Percentiles rank a stretch among this genome's conserved stretches.
Evolutionary conservation across 2,797 vertebrate species (phyloP).

Genomic region (Pristis pectinata): DNA sequence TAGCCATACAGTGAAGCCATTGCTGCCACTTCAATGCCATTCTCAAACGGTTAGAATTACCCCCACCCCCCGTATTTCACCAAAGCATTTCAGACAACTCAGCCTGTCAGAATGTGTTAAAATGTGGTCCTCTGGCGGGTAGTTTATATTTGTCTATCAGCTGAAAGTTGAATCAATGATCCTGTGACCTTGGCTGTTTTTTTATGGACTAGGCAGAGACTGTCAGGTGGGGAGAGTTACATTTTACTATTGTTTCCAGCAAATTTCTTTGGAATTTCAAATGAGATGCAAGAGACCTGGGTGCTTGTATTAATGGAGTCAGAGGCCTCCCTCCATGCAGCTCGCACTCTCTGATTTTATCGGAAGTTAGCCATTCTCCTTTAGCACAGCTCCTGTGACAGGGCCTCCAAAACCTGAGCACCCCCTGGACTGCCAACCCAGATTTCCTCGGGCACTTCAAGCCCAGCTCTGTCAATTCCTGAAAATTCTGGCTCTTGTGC

Average conservation of each 20-base stretch:
- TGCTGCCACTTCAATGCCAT: background rate
- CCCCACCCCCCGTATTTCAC: background rate
- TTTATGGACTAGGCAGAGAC: background rate
- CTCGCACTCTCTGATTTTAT: background rate
- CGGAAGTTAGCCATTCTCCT: background rate
- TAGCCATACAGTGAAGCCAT: background rate
- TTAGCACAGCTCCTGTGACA: background rate
- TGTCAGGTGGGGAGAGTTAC: background rate
- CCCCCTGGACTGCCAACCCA: background rate
- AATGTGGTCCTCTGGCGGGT: background rate
- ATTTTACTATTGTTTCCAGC: background rate
- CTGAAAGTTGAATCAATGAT: background rate
- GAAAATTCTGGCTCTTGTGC: background rate
- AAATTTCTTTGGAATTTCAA: background rate
- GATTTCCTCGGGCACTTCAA: background rate
- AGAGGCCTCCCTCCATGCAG: background rate
- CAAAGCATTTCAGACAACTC: background rate
- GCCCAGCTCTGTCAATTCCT: background rate
- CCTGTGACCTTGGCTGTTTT: background rate
- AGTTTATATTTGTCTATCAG: background rate
- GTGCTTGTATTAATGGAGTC: background rate
- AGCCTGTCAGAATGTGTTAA: background rate
- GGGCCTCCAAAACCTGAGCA: background rate
- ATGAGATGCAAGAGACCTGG: background rate
- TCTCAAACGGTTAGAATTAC: background rate